Base-by-base conservation (phyloP, 2,888 invertebrate species). In the Drosophila ustulata region DNA sequence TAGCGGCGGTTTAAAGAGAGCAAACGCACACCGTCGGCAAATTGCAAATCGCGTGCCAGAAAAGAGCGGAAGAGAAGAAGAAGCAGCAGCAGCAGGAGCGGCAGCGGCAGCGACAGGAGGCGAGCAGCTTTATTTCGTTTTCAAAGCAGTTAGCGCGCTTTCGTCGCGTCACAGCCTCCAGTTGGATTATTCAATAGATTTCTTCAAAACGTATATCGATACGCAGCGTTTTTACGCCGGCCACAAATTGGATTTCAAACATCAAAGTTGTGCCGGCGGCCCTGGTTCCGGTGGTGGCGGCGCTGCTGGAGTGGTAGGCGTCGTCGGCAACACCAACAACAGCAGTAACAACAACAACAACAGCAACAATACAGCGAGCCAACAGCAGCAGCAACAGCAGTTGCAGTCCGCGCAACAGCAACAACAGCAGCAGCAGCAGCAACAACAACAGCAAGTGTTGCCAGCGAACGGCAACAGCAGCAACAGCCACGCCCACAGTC, bases 211-310 rank as follows among this genome's bases (percentile, higher is more conserved):
- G 91, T 91, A 91, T 85, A 91, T 91, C 88, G 91, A 91, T 90
- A 91, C 91, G 90, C 85, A 85, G 87, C 89, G 91, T 87, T 91
- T 91, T 75, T 91, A 91, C 94, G 94, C 91, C 94, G 94, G 94
- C 95, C 93, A 94, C 95, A 95, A 95, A 95, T 96, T 95, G 96
- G 96, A 95, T 95, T 96, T 95, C 95, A 96, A 96, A 94, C 95
- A 96, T 94, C 95, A 95, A 93, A 95, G 94, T 95, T 95, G 94
- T 96, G 93, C 93, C 93, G 93, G 94, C 93, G 93, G 94, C 94
- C 92, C 92, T 93, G 93, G 94, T 93, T 93, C 93, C 93, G 92
- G 94, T 93, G 93, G 93, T 93, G 94, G 75, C 57, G 82, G 74
- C 51, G 77, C 88, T 88, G 87, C 82, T 67, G 82, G 88, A 78